Evolutionary conservation across 2,888 invertebrate genomes (phyloP).

Genomic region (Eupithecia vulgata): DNA sequence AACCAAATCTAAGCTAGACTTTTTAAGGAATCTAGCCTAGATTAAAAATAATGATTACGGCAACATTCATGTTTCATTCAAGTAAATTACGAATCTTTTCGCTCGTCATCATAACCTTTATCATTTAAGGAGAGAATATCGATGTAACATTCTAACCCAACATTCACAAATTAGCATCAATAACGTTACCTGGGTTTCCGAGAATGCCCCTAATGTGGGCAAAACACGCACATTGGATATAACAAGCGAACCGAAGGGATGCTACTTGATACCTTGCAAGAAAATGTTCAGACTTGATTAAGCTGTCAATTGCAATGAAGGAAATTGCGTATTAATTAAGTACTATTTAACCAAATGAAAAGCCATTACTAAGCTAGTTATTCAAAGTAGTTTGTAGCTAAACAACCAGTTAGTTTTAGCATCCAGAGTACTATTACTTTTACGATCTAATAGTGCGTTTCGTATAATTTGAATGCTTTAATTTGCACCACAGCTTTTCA

Average conservation of each 20-base stretch:
- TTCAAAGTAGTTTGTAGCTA: background rate
- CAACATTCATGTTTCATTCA: background rate
- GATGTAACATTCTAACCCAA: slow-evolving; percentile 35
- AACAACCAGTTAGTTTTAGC: background rate
- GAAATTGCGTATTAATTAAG: background rate
- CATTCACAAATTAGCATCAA: slow-evolving; percentile 46
- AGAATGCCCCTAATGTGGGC: slow-evolving; percentile 47
- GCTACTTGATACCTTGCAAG: slow-evolving; percentile 41
- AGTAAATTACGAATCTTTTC: background rate
- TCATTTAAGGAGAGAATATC: slow-evolving; percentile 30
- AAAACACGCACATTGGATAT: slow-evolving; percentile 51
- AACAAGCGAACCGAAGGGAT: slow-evolving; percentile 47
- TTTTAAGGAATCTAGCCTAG: background rate
- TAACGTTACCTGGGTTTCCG: slow-evolving; percentile 44
- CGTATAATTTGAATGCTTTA: background rate
- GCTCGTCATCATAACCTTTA: slow-evolving; percentile 23
- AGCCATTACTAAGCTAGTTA: background rate
- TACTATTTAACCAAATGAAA: background rate
- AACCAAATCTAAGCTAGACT: background rate
- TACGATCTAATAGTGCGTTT: background rate
- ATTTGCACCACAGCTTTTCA: background rate
- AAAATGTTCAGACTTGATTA: slow-evolving; percentile 27
- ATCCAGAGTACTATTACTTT: background rate
- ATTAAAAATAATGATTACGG: background rate
- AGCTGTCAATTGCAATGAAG: slow-evolving; percentile 1